phyloP scores from a whole-genome alignment of 1,140 invertebrate species.

The Teleogryllus occipitalis region DNA sequence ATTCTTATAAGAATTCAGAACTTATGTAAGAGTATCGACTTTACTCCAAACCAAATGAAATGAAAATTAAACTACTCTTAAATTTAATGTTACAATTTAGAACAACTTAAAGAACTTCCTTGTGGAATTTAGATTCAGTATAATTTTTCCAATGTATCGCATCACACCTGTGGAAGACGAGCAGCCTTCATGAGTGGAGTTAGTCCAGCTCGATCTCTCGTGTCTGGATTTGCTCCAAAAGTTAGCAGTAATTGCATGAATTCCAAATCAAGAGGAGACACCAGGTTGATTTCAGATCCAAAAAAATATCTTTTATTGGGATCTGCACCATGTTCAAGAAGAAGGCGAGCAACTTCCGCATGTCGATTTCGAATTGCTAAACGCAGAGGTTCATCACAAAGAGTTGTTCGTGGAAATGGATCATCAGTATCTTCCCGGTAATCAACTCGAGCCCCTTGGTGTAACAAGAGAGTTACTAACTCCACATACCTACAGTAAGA shows the following conservation, averaged over 20 bases:
- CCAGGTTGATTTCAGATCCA: constrained; percentile 80
- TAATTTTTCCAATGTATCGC: too few relatives aligned
- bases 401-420: constrained; percentile 47
- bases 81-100: too few relatives aligned
- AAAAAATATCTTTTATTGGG: constrained; percentile 79
- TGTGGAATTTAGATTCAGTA: too few relatives aligned
- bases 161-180: constrained; percentile 57
- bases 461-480: constrained; percentile 62
- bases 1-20: too few relatives aligned
- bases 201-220: constrained; percentile 70
- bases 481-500: constrained; percentile 52
- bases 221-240: constrained; percentile 79
- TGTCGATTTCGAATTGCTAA: constrained; percentile 80
- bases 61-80: too few relatives aligned
- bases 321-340: constrained; percentile 63
- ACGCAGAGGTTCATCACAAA: constrained; percentile 72
- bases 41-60: too few relatives aligned
- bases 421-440: constrained; percentile 58
- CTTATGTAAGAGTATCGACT: too few relatives aligned
- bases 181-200: constrained; percentile 84
- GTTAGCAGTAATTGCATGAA: constrained; percentile 72
- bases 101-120: too few relatives aligned
- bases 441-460: constrained; percentile 71
- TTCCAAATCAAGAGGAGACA: constrained; percentile 64
- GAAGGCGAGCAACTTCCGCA: constrained; percentile 52